Evolutionary conservation across 2,888 invertebrate genomes (phyloP), one percentile per base, ranked within the genome.

Genomic region (Polietes domitor): DNA sequence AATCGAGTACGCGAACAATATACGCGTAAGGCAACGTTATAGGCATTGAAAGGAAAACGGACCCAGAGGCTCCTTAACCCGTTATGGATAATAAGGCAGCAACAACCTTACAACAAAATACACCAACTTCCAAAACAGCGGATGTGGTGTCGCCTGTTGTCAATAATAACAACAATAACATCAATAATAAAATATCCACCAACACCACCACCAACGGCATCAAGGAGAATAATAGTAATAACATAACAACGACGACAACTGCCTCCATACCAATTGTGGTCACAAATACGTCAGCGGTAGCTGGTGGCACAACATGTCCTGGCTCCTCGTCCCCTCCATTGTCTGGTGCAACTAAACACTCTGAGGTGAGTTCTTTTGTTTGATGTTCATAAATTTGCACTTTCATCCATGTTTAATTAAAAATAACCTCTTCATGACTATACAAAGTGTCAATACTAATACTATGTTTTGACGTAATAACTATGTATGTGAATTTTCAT

Each of bases 171-270:
- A 85, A 86, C 86, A 87, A 87, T 85, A 81, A 86, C 83, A 86
- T 85, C 80, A 86, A 85, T 85, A 87, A 81, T 87, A 87, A 83
- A 84, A 88, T 86, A 88, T 87, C 85, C 87, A 88, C 86, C 87
- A 85, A 88, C 87, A 84, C 88, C 82, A 87, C 91, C 88, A 89
- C 89, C 88, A 92, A 92, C 89, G 91, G 92, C 85, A 90, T 92
- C 82, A 91, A 89, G 89, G 92, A 91, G 87, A 92, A 90, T 88
- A 91, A 89, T 87, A 91, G 89, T 89, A 91, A 89, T 88, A 90
- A 88, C 88, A 89, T 89, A 88, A 89, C 89, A 87, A 78, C 88
- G 77, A 70, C 86, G 85, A 82, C 89, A 88, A 85, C 88, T 84
- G 87, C 80, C 82, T 83, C 87, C 85, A 88, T 87, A 88, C 89